Base-by-base conservation (phyloP, 1,140 invertebrate species). In the Drosophila paulistorum region DNA sequence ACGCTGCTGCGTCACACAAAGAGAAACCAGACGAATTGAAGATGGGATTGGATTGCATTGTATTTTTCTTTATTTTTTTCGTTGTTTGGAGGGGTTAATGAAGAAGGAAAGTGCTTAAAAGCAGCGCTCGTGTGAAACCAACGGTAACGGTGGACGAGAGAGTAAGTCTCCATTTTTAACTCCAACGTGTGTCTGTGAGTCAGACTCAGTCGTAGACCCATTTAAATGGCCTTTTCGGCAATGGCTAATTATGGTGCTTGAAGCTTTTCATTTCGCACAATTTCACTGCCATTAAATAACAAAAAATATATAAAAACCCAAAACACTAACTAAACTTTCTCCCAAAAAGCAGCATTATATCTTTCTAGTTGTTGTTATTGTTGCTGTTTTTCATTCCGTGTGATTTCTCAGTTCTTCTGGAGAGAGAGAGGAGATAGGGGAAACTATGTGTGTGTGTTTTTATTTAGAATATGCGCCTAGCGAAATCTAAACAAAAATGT, bases 401-500 rank as follows among this genome's bases (percentile, higher is more conserved):
- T 51, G 45, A 48, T 48, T 48, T 48, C 5, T 23, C 11, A 9
- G 17, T 51, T 51, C 45, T 39, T 37, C 57, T 59, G 41, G 57
- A 17, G 65, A 17, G 45, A 10, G 26, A 26, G 30, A 30, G 30
- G 30, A 30, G 30, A 30, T 30, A 6, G 11, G 39, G 11, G 23
- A 20, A n/a, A 13, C 9, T n/a, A 77, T 68, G 59, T 11, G 33
- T 54, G 61, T 71, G 81, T 73, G 59, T 77, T 68, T 76, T 69
- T 78, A 81, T 82, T 81, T 73, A 73, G 79, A 82, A 77, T 62
- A 62, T 67, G 83, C 45, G 45, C 73, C 65, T 76, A 67, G 68
- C 83, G 65, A 74, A 87, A 87, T 89, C 84, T 87, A 89, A 87
- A 87, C 84, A 87, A 89, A 85, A 78, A 79, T 68, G 69, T 84